Conservation (phyloP, 2,888 invertebrate genomes). For the Lepetodrilus schrolli region DNA sequence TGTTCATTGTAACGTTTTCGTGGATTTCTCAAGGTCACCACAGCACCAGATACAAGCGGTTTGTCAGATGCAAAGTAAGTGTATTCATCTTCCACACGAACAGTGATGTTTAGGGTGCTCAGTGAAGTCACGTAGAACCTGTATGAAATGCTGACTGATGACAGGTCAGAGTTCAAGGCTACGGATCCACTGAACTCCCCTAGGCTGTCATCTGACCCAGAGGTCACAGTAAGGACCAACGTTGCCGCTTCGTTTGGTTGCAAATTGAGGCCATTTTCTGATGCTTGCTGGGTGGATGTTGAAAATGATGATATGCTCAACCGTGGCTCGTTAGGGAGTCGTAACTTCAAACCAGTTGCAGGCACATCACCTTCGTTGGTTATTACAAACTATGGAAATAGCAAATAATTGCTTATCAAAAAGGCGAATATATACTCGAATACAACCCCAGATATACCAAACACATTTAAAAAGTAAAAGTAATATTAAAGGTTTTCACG, state of each 20-base stretch:
- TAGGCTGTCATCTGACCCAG: constrained; percentile 31
- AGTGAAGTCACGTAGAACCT: constrained; percentile 45
- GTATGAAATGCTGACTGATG: constrained; percentile 34
- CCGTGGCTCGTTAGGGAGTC: constrained; percentile 32
- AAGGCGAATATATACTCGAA: no score
- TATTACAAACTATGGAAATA: constrained; percentile 33
- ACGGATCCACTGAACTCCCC: constrained; percentile 44
- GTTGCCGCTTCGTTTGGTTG: constrained; percentile 34
- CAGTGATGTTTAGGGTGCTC: constrained; percentile 41
- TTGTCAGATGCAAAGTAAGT: constrained; percentile 54
- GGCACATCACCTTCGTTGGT: constrained; percentile 47
- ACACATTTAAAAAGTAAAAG: no score
- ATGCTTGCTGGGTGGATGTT: not conserved
- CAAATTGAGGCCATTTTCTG: constrained; percentile 30
- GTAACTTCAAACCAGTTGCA: constrained; percentile 41
- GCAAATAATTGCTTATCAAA: not conserved
- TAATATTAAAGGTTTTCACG: no score
- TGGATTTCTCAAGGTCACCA: constrained; percentile 43
- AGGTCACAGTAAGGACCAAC: constrained; percentile 41
- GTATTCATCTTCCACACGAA: constrained; percentile 57
- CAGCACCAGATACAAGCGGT: constrained; percentile 50
- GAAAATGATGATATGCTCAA: constrained; percentile 48
- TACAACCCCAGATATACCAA: no score
- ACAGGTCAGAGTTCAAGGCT: constrained; percentile 38
- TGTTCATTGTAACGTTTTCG: constrained; percentile 35